Percentiles rank a stretch among this genome's conserved stretches.
phyloP scores from a whole-genome alignment of 2,888 invertebrate species.

The Eubasilissa splendida region DNA sequence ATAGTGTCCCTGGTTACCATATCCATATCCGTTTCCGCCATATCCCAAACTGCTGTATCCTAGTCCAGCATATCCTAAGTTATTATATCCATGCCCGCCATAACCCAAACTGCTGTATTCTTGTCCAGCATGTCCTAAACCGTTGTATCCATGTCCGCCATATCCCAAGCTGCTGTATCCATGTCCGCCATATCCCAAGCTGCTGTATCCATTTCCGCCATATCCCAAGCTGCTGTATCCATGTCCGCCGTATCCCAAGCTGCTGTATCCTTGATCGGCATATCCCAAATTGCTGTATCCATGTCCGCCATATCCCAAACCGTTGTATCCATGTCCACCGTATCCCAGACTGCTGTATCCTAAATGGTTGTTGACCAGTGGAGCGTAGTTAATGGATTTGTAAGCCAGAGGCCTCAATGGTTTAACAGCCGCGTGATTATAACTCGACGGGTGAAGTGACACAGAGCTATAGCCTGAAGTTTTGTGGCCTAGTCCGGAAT shows the following conservation, averaged over 20 bases:
- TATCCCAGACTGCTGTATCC: constrained; percentile 6
- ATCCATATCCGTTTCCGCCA: constrained; percentile 20
- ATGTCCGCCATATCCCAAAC: constrained; percentile 28
- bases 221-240: constrained; percentile 8
- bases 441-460: not conserved
- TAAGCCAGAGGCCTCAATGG: not conserved
- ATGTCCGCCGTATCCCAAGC: constrained; percentile 3
- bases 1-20: constrained; percentile 23
- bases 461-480: no score
- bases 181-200: constrained; percentile 37
- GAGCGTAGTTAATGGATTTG: not conserved
- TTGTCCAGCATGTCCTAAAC: constrained; percentile 5
- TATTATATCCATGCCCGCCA: constrained; percentile 23
- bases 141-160: constrained; percentile 8
- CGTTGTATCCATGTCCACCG: constrained; percentile 5
- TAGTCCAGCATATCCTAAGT: not conserved
- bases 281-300: constrained; percentile 15
- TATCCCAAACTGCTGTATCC: constrained; percentile 30
- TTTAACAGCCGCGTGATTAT: not conserved
- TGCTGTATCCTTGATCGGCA: not conserved
- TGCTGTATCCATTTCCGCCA: constrained; percentile 6
- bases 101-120: constrained; percentile 37
- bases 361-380: not conserved
- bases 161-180: not conserved
- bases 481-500: not conserved